These are phyloP conservation scores for Cybosia mesomella DNA, from an alignment of 2,888 invertebrate genomes.

Conservation along the genomic window DNA sequence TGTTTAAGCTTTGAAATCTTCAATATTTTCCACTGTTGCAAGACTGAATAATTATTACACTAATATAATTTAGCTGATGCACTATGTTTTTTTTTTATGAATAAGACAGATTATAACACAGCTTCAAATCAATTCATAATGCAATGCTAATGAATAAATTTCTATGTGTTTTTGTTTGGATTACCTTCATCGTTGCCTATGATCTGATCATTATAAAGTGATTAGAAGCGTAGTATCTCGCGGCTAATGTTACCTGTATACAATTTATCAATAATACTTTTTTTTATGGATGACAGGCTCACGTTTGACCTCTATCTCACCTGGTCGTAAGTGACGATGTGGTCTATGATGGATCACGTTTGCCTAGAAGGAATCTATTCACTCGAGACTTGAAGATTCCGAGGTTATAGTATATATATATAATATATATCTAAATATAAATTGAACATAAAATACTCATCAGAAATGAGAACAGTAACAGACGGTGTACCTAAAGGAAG, in stretches of 20 bases:
- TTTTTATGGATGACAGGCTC: no score
- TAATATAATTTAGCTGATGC: neutral
- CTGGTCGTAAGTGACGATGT: no score
- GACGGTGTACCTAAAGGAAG: no score
- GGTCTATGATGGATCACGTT: no score
- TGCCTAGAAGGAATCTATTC: no score
- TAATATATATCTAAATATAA: no score
- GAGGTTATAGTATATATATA: no score
- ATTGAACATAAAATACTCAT: no score
- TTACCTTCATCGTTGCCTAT: neutral
- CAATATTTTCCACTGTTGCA: neutral
- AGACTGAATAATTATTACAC: neutral
- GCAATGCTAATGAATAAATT: neutral
- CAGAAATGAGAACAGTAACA: no score
- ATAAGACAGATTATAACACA: neutral
- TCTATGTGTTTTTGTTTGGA: neutral
- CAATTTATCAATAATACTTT: neutral
- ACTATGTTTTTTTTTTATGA: neutral
- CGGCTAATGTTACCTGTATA: neutral
- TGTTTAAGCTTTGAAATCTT: no score
- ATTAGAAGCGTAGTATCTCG: neutral
- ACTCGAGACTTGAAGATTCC: no score
- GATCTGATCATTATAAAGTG: conserved; percentile 2
- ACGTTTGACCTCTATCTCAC: no score
- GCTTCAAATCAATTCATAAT: neutral